A percentile compares a stretch with the other conserved stretches of the same genome.
These are phyloP conservation scores for Agriopis marginaria DNA, from an alignment of 2,888 invertebrate genomes.

Conservation along the genomic window DNA sequence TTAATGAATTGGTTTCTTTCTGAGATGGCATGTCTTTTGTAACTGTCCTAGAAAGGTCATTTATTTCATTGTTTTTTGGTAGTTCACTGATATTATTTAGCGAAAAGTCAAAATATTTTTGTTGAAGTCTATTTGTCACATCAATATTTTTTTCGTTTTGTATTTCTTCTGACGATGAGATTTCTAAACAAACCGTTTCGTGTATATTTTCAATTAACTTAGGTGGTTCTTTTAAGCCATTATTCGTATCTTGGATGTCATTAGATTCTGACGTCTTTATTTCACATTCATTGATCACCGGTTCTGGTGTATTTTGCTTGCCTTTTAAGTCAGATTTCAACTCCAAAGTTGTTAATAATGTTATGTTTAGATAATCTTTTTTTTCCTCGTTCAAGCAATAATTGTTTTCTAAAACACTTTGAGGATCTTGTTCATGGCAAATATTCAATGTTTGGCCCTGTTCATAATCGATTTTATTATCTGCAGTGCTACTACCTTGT, in stretches of 20 bases:
- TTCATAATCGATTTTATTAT: neutral
- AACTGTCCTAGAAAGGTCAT: neutral
- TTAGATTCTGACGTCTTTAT: neutral
- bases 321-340: neutral
- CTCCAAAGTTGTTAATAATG: neutral
- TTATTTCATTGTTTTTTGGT: slow-evolving; percentile 3
- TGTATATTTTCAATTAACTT: neutral
- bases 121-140: neutral
- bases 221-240: neutral
- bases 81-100: neutral
- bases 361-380: neutral
- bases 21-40: neutral
- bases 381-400: neutral
- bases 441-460: neutral
- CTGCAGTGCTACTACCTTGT: neutral
- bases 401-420: neutral
- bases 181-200: neutral
- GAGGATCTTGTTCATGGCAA: neutral
- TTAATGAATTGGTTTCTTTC: neutral
- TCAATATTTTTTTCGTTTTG: neutral
- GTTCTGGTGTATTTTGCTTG: neutral
- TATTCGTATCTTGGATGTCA: neutral
- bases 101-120: neutral
- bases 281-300: neutral
- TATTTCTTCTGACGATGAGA: neutral